Evolutionary conservation across 2,113 vertebrate genomes (phyloP).

Genomic region (Bombycilla garrulus): DNA sequence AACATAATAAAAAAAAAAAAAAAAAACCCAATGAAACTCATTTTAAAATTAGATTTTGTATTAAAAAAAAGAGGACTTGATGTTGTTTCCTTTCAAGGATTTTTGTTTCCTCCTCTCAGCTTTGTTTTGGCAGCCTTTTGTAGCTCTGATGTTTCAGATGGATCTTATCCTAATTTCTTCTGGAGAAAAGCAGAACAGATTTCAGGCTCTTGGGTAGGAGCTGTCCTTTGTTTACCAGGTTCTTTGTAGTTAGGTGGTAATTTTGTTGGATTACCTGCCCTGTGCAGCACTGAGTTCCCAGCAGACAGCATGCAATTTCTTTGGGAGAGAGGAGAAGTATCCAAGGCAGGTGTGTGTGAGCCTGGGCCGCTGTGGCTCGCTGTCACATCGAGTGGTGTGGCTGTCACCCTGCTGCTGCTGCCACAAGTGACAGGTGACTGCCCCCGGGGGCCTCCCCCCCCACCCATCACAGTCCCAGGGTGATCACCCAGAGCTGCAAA

Average conservation of each 20-base stretch:
- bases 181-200: neutral
- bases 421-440: conserved; percentile 45
- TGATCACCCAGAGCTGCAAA: neutral
- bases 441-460: neutral
- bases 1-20: neutral
- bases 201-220: neutral
- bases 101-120: fast-evolving
- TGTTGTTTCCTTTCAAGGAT: neutral
- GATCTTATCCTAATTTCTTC: neutral
- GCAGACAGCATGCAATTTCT: neutral
- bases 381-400: neutral
- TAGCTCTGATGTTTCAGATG: neutral
- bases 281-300: fast-evolving
- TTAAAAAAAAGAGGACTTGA: neutral
- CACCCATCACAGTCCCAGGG: neutral
- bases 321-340: neutral
- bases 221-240: neutral
- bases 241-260: neutral
- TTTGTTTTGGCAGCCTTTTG: neutral
- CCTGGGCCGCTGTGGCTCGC: neutral
- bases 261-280: neutral
- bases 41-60: neutral
- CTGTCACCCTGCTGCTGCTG: neutral
- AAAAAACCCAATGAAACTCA: neutral
- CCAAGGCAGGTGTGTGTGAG: neutral